A percentile compares a stretch with the other conserved stretches of the same genome.
phyloP scores from a whole-genome alignment of 2,888 invertebrate genomes.

The Incurvaria masculella region DNA sequence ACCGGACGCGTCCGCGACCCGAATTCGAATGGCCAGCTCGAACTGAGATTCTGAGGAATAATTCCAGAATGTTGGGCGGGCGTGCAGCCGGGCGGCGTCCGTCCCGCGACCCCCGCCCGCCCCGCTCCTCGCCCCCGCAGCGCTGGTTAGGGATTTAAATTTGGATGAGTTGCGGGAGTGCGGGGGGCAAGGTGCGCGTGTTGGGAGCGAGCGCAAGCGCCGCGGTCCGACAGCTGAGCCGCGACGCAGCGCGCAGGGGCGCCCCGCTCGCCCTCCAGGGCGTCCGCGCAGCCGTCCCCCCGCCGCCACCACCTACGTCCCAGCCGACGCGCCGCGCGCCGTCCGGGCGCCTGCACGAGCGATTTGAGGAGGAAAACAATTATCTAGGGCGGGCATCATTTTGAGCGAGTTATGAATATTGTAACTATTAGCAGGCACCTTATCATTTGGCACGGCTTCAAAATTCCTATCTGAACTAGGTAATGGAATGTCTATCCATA shows the following conservation, averaged over 20 bases:
- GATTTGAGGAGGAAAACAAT: background rate
- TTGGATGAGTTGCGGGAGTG: slow-evolving; percentile 57
- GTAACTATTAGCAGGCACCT: background rate
- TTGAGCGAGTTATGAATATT: background rate
- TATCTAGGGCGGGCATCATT: background rate
- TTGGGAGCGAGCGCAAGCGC: slow-evolving; percentile 36
- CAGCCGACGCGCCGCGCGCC: background rate
- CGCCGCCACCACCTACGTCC: background rate
- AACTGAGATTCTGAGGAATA: slow-evolving; percentile 33
- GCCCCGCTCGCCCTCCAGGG: slow-evolving; percentile 2
- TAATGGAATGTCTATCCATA: background rate
- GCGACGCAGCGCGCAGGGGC: background rate
- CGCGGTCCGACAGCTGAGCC: slow-evolving; percentile 30
- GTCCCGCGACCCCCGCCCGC: background rate
- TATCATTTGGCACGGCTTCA: background rate
- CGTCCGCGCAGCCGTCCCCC: slow-evolving; percentile 6
- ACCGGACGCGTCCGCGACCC: slow-evolving; percentile 55
- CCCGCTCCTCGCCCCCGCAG: slow-evolving; percentile 27
- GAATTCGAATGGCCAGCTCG: slow-evolving; percentile 56
- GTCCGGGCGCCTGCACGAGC: background rate
- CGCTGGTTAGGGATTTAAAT: slow-evolving; percentile 55
- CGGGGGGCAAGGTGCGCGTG: slow-evolving; percentile 58
- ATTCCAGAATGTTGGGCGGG: slow-evolving; percentile 54
- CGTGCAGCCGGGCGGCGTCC: slow-evolving; percentile 9
- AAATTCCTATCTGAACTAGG: background rate